Evolutionary conservation across 2,888 invertebrate species (phyloP).

Genomic region (Monochamus alternatus): DNA sequence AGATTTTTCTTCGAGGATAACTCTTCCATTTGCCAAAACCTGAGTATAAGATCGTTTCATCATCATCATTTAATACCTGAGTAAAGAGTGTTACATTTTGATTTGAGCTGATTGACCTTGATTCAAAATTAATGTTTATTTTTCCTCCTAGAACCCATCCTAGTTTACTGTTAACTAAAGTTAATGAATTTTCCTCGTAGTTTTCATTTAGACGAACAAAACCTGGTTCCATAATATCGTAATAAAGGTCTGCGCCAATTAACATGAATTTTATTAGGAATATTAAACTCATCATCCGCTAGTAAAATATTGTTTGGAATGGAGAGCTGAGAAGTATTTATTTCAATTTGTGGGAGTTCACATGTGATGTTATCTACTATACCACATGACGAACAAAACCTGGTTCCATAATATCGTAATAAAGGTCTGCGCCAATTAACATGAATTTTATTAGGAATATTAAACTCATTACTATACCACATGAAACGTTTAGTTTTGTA

Average conservation of each 20-base stretch:
- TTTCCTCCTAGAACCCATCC: slow-evolving; percentile 30
- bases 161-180: slow-evolving; percentile 29
- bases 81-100: slow-evolving; percentile 9
- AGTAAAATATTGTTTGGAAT: slow-evolving; percentile 12
- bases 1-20: not conserved
- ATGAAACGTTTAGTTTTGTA: slow-evolving; percentile 1
- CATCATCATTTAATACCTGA: slow-evolving; percentile 9
- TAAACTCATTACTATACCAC: slow-evolving; percentile 14
- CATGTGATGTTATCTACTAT: slow-evolving; percentile 33
- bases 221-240: slow-evolving; percentile 27
- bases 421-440: slow-evolving; percentile 23
- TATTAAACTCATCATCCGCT: slow-evolving; percentile 19
- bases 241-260: slow-evolving; percentile 29
- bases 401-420: slow-evolving; percentile 27
- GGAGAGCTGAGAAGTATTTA: not conserved
- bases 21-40: slow-evolving; percentile 35
- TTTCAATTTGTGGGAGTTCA: slow-evolving; percentile 11
- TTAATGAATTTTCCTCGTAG: not conserved
- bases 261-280: slow-evolving; percentile 17
- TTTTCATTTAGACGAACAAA: slow-evolving; percentile 1
- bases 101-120: not conserved
- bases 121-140: not conserved
- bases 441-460: slow-evolving; percentile 20
- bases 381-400: slow-evolving; percentile 23
- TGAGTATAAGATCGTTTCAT: too few species aligned